phyloP scores from a whole-genome alignment of 2,888 invertebrate species.

The Vannuccia rotundouncinata region DNA sequence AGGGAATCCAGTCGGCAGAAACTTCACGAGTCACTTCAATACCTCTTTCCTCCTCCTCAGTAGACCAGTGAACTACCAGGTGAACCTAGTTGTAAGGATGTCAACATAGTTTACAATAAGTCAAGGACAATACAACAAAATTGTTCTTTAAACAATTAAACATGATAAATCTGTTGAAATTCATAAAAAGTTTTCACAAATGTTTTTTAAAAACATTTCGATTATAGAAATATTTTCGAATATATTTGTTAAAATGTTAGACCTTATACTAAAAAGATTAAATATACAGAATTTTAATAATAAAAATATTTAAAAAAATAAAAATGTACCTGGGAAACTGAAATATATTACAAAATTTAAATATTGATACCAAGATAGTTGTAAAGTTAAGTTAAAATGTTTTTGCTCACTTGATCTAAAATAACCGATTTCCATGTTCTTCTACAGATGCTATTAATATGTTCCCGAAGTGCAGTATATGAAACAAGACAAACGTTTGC shows the following conservation, averaged over 20 bases:
- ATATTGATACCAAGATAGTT: no score
- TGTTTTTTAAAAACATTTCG: not conserved
- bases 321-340: no score
- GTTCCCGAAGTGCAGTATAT: not conserved
- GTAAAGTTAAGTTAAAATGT: no score
- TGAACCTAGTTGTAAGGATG: not conserved
- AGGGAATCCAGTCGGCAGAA: not conserved
- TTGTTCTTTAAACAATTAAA: not conserved
- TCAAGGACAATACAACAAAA: not conserved
- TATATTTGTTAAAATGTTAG: not conserved
- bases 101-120: not conserved
- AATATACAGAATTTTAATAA: not conserved
- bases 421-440: not conserved
- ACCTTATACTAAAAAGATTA: not conserved
- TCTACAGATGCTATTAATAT: not conserved
- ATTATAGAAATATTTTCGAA: not conserved
- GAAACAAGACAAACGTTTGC: not conserved
- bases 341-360: no score
- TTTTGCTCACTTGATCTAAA: not conserved
- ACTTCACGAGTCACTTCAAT: not conserved
- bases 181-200: not conserved
- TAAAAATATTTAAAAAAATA: not conserved
- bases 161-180: not conserved
- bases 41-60: not conserved
- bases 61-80: constrained; percentile 8